Base-by-base conservation (phyloP, 2,113 vertebrate species). In the Hystrix cristata region DNA sequence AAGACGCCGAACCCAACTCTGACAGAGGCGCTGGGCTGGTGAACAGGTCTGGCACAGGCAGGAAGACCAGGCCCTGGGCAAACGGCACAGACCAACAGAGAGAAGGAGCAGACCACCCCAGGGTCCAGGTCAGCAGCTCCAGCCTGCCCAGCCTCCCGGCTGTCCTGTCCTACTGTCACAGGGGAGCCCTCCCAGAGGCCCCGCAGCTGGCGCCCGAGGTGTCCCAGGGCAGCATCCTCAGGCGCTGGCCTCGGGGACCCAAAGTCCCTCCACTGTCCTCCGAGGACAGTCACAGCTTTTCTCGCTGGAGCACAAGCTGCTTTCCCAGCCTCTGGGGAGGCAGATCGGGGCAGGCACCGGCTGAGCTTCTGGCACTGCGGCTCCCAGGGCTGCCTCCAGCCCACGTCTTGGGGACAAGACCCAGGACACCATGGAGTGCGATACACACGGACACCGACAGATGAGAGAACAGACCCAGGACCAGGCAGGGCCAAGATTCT, bases 381-480 rank as follows among this genome's bases (percentile, higher is more conserved):
- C 46, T 90, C 57, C 82, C 64, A 48, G n/a, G 65, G 34, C 46
- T 18, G 74, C 87, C 43, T 38, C 62, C 25, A 18, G 27, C 9
- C 53, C 38, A 2, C n/a, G 21, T 31, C 79, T 91, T 9, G 9
- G 11, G 14, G 31, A 71, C 1, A n/a, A 88, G 83, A 69, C 91
- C 71, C 53, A 3, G 60, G 12, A 62, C 2, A 1, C 53, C 8
- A 74, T 38, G 38, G 38, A 38, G 38, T 38, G 38, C 38, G 38
- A 59, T 0, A 15, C 3, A 9, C 46, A 7, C 34, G 0, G n/a
- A 72, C 3, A 16, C 31, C 27, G 48, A 62, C 10, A 38, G 64
- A 48, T 11, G 25, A 18, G 16, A 34, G 48, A 13, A 1, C 0
- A 14, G 71, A 7, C 21, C 65, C 8, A 6, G 5, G 5, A 5